A percentile compares a stretch with the other conserved stretches of the same genome.
Conservation (phyloP, 2,888 invertebrate genomes). For the Latrodectus hesperus region DNA sequence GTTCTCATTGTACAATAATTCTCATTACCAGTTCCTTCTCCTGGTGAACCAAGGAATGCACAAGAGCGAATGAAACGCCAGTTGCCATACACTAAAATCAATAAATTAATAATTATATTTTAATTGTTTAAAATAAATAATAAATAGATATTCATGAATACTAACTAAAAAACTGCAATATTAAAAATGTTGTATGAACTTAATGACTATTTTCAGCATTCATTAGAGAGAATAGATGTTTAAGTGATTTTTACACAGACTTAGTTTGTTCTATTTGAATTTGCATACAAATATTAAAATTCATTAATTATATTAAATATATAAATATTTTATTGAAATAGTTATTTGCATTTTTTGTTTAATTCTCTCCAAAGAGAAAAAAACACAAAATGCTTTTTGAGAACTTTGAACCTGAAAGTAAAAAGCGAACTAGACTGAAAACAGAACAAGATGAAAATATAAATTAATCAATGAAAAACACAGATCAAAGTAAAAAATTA, state of each 20-base stretch:
- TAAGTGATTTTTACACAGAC: background rate
- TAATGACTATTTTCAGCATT: background rate
- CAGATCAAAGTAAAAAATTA: too few relatives aligned
- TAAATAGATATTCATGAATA: background rate
- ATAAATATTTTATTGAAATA: too few relatives aligned
- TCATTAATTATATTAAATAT: too few relatives aligned
- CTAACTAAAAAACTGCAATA: background rate
- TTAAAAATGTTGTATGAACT: background rate
- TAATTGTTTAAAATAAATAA: background rate
- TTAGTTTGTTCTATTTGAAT: too few relatives aligned
- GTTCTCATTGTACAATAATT: conserved; percentile 92
- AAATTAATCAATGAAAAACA: too few relatives aligned
- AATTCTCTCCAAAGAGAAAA: too few relatives aligned
- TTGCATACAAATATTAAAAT: too few relatives aligned
- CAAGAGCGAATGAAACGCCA: conserved; percentile 92
- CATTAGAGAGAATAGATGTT: background rate
- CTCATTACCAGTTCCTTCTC: conserved; percentile 88
- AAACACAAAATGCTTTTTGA: too few relatives aligned
- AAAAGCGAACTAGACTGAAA: too few relatives aligned
- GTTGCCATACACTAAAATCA: conserved; percentile 83
- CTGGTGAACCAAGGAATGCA: conserved; percentile 92
- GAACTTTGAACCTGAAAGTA: too few relatives aligned
- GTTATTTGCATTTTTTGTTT: too few relatives aligned
- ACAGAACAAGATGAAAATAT: too few relatives aligned
- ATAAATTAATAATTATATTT: background rate